A percentile compares a stretch with the other conserved stretches of the same genome.
These are phyloP conservation scores for Coleophora flavipennella DNA, from an alignment of 2,888 invertebrate species.

Conservation along the genomic window DNA sequence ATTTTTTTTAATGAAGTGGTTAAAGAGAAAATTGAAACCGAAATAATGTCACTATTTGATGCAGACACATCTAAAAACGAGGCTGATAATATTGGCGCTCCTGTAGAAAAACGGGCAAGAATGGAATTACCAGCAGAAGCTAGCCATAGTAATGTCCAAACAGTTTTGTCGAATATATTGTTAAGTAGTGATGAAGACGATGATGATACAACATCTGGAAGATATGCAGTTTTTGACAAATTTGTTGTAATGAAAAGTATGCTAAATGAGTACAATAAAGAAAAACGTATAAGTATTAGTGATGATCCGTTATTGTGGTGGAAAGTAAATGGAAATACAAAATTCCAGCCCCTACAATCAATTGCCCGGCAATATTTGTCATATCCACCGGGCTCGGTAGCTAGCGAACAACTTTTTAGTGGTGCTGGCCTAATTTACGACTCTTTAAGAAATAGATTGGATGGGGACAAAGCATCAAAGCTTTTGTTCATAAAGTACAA, in stretches of 20 bases:
- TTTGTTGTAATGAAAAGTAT: slow-evolving; percentile 9
- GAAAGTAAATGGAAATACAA: too few species aligned
- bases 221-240: slow-evolving; percentile 10
- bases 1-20: not conserved
- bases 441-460: slow-evolving; percentile 17
- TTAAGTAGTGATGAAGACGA: slow-evolving; percentile 13
- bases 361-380: slow-evolving; percentile 15
- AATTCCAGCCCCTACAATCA: not conserved
- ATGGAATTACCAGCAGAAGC: slow-evolving; percentile 13
- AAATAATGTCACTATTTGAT: not conserved
- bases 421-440: slow-evolving; percentile 17
- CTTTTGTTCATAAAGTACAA: slow-evolving; percentile 19
- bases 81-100: slow-evolving; percentile 10
- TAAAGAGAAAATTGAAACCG: not conserved
- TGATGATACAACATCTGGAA: slow-evolving; percentile 8
- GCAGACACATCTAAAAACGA: slow-evolving; percentile 10
- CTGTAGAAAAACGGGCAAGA: slow-evolving; percentile 15
- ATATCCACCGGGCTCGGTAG: slow-evolving; percentile 17
- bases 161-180: slow-evolving; percentile 13
- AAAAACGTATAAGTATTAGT: too few species aligned
- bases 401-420: slow-evolving; percentile 19
- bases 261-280: not conserved
- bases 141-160: slow-evolving; percentile 12
- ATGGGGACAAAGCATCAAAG: slow-evolving; percentile 17
- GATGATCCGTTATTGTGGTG: too few species aligned